Evolutionary conservation across 2,113 vertebrate genomes (phyloP).

Genomic region (Rattus rattus): DNA sequence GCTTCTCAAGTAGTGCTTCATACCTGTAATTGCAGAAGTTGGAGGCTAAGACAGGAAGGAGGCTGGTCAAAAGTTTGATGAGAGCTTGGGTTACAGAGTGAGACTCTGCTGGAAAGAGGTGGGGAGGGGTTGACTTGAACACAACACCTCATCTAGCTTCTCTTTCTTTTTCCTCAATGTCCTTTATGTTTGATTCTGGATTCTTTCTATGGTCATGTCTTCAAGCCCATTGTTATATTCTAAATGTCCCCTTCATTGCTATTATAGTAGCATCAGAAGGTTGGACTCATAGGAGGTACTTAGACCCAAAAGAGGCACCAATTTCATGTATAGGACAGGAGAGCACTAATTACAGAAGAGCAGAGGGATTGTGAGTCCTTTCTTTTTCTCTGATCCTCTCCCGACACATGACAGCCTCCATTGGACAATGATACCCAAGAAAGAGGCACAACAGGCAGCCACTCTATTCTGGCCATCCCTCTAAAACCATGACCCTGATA

Average conservation of each 20-base stretch:
- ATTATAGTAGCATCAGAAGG: background rate
- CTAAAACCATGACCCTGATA: background rate
- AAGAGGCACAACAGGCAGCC: too few relatives aligned
- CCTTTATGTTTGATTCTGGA: background rate
- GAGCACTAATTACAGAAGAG: background rate
- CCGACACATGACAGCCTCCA: background rate
- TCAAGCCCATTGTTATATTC: background rate
- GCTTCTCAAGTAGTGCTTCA: background rate
- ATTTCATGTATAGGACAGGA: too few relatives aligned
- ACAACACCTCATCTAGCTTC: too few relatives aligned
- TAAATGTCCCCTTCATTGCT: background rate
- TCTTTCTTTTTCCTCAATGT: background rate
- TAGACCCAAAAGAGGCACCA: background rate
- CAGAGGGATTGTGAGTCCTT: rapidly evolving
- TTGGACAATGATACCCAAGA: background rate
- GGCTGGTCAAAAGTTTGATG: background rate
- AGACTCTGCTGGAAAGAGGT: background rate
- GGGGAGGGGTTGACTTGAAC: background rate
- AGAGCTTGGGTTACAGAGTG: background rate
- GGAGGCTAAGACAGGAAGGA: background rate
- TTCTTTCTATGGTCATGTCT: background rate
- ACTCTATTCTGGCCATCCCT: background rate
- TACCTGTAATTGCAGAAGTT: background rate
- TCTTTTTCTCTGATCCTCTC: background rate
- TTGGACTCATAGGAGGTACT: background rate